phyloP scores from a whole-genome alignment of 1,140 invertebrate genomes.

The Drosophila suzukii region DNA sequence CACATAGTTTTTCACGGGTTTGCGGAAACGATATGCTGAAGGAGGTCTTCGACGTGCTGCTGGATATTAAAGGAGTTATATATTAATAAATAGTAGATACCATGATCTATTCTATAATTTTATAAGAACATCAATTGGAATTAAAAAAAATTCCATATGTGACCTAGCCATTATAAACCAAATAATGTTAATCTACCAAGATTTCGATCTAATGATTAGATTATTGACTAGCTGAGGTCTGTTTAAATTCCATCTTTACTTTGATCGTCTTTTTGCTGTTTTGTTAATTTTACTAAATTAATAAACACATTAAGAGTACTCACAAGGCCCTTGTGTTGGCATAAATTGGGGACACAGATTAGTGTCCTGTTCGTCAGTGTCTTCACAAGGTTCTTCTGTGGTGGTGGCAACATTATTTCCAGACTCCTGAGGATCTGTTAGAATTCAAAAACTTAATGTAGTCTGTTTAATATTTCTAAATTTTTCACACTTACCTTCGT shows the following conservation, averaged over 20 bases:
- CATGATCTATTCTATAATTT: too few species aligned
- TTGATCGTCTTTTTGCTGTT: too few species aligned
- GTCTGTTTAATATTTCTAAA: too few species aligned
- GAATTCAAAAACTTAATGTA: not conserved
- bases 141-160: too few species aligned
- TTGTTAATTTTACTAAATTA: too few species aligned
- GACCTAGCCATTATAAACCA: too few species aligned
- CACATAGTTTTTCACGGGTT: constrained; percentile 67
- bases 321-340: constrained; percentile 34
- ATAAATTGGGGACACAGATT: constrained; percentile 65
- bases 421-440: not conserved
- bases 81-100: not conserved
- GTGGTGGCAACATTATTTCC: not conserved
- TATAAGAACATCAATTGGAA: too few species aligned
- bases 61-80: too few species aligned
- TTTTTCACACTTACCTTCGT: constrained; percentile 27
- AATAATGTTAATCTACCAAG: too few species aligned
- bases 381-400: constrained; percentile 44
- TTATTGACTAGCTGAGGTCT: too few species aligned
- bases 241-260: too few species aligned
- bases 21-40: constrained; percentile 30
- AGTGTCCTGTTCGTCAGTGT: constrained; percentile 54
- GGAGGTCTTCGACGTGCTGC: constrained; percentile 8
- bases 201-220: too few species aligned
- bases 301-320: not conserved